Conservation (phyloP, 2,113 vertebrate genomes). For the Corythornis madagascariensis region DNA sequence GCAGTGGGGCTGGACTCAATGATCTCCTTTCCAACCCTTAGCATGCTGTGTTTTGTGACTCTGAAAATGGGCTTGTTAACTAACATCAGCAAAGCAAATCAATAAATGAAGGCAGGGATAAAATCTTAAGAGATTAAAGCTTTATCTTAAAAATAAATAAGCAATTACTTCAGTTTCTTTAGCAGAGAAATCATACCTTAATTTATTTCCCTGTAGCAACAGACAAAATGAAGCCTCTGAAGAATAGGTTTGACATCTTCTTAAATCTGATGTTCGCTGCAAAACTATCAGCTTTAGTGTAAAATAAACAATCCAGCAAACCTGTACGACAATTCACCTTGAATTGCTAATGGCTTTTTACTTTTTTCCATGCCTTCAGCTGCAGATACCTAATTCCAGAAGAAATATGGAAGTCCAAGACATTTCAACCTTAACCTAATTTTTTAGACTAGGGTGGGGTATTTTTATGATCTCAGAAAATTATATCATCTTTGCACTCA, state of each 20-base stretch:
- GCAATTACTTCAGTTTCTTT: too few relatives aligned
- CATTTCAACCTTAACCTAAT: background rate
- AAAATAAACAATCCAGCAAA: background rate
- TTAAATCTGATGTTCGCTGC: too few relatives aligned
- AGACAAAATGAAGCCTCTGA: too few relatives aligned
- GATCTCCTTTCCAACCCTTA: background rate
- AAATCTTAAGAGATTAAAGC: too few relatives aligned
- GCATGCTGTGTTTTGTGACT: too few relatives aligned
- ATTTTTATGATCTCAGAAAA: background rate
- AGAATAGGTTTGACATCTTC: too few relatives aligned
- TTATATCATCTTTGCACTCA: background rate
- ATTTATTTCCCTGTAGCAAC: background rate
- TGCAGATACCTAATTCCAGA: background rate
- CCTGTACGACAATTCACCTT: background rate
- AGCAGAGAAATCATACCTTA: background rate
- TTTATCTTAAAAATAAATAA: too few relatives aligned
- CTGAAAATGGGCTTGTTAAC: too few relatives aligned
- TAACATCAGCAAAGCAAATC: too few relatives aligned
- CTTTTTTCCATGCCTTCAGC: background rate
- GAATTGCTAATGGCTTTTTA: background rate
- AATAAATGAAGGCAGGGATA: too few relatives aligned
- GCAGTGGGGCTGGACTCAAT: background rate
- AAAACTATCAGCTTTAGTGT: too few relatives aligned
- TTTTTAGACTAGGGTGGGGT: background rate
- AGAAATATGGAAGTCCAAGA: background rate